Evolutionary conservation across 2,888 invertebrate species (phyloP), one percentile per base, ranked within the genome.

Genomic region (Latrodectus hesperus): DNA sequence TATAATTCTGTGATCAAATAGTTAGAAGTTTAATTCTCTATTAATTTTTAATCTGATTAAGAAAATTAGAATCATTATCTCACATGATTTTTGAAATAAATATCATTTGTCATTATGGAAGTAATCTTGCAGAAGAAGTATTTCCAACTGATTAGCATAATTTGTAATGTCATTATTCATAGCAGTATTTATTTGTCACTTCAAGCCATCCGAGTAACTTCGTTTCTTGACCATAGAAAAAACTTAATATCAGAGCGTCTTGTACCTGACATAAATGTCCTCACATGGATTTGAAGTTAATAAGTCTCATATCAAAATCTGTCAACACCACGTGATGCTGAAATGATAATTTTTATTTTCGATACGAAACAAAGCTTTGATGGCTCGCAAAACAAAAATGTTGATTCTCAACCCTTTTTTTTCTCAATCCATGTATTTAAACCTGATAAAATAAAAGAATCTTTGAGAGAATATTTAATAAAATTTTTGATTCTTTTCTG

Each of bases 291-390:
- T 68, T n/a, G 74, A 82, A 70, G 73, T 82, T 75, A 82, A 75
- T 75, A 82, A 75, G 68, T 75, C 75, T 60, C 67, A 51, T 75
- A 75, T 82, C 75, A 38, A 38, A 38, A 82, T 38, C 82, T 82
- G 82, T 75, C 82, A 74, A 12, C 38, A 38, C n/a, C 74, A 82
- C 70, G 74, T 82, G 82, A 75, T 82, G 67, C 82, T 55, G 5
- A 17, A 75, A 60, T 75, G 53, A 74, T 74, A 82, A 82, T 82
- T 82, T 82, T 82, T 82, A 82, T 75, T 82, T 82, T 82, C 55
- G 49, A 75, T 68, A 11, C 53, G 49, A 55, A 75, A 75, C 82
- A 75, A 70, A 67, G 82, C 68, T 68, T 68, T 82, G 82, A 82
- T 75, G 75, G 82, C 55, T 68, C 51, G 14, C 17, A 68, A 55